phyloP scores from a whole-genome alignment of 2,888 invertebrate genomes.

The Heteropelma amictum region DNA sequence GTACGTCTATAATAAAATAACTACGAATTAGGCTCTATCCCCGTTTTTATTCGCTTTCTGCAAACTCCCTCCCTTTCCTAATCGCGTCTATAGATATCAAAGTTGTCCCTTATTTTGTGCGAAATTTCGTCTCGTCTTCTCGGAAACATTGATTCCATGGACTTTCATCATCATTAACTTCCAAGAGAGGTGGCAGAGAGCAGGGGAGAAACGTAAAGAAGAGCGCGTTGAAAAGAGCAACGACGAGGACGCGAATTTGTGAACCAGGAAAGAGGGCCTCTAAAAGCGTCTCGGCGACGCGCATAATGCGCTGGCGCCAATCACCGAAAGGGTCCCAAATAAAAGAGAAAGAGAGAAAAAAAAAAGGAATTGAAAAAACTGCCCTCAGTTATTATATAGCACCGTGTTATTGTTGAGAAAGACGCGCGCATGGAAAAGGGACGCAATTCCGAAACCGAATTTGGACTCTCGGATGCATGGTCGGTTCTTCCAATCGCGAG shows the following conservation, averaged over 20 bases:
- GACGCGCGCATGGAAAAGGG: constrained; percentile 15
- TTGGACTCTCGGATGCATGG: constrained; percentile 20
- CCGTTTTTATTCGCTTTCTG: neutral
- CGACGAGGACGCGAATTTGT: constrained; percentile 15
- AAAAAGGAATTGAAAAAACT: neutral
- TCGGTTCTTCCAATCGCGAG: constrained; percentile 30
- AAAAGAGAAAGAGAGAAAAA: neutral
- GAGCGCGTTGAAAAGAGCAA: neutral
- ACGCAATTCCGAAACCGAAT: constrained; percentile 41
- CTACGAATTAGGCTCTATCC: constrained; percentile 16
- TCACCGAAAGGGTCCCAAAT: constrained; percentile 30
- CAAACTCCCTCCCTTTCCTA: neutral
- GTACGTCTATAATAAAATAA: constrained; percentile 13
- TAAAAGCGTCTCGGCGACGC: constrained; percentile 47
- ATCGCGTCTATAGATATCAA: no score
- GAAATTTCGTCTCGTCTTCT: constrained; percentile 15
- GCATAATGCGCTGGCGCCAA: constrained; percentile 57
- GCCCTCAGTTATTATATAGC: constrained; percentile 57
- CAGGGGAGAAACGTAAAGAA: neutral
- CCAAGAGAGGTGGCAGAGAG: constrained; percentile 31
- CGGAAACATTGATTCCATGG: constrained; percentile 25
- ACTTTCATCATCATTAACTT: constrained; percentile 42
- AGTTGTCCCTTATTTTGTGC: neutral
- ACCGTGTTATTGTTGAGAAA: constrained; percentile 47
- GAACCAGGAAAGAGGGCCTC: constrained; percentile 28